Percentiles rank a stretch among this genome's conserved stretches.
Conservation (phyloP, 2,888 invertebrate species). For the Hypsopygia costalis region DNA sequence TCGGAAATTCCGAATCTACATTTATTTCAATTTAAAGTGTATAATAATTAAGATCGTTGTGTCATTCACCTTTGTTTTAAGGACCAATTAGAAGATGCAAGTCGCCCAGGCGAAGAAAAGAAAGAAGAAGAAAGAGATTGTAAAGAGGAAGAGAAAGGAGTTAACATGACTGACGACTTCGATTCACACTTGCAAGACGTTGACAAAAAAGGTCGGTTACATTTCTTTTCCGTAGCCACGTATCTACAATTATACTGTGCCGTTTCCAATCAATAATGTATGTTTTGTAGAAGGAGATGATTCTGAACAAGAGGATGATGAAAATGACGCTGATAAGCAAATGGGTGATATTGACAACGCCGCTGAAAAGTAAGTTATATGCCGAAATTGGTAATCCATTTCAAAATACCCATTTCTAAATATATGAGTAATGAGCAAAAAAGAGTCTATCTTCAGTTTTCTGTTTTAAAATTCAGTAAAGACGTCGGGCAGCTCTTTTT, state of each 20-base stretch:
- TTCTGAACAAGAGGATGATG: conserved; percentile 82
- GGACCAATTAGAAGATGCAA: conserved; percentile 96
- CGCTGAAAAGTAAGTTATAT: conserved; percentile 84
- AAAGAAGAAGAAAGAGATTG: conserved; percentile 87
- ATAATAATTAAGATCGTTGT: no score
- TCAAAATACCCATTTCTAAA: no score
- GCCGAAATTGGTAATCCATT: no score
- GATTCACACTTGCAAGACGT: conserved; percentile 92
- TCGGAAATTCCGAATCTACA: no score
- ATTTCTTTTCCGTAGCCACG: background rate
- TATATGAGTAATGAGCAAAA: no score
- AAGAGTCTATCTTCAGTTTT: no score
- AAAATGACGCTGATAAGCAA: conserved; percentile 94
- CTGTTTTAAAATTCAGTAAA: no score
- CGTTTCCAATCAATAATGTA: background rate
- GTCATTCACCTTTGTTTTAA: no score
- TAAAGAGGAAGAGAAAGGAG: conserved; percentile 93
- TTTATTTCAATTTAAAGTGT: background rate
- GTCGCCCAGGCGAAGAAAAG: conserved; percentile 88
- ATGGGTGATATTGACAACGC: conserved; percentile 96
- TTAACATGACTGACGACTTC: conserved; percentile 98
- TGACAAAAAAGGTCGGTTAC: conserved; percentile 80
- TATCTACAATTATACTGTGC: background rate
- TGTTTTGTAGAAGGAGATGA: conserved; percentile 71
- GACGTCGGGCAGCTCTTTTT: no score